Conservation (phyloP, 2,797 vertebrate species). For the Denticeps clupeoides region DNA sequence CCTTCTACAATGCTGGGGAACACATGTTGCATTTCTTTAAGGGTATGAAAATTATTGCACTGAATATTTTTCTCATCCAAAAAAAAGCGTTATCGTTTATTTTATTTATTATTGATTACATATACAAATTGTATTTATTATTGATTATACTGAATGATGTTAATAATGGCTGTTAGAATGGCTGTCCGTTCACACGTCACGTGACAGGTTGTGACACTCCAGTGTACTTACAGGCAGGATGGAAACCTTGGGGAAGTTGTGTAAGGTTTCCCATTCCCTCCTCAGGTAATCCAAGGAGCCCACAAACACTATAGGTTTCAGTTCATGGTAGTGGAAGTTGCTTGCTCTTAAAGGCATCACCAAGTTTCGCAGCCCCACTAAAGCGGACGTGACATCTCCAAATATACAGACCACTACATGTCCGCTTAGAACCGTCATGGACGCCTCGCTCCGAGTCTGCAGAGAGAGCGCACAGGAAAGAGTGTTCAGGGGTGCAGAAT, state of each 20-base stretch:
- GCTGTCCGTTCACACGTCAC: background rate
- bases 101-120: too few species aligned
- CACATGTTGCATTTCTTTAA: too few species aligned
- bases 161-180: background rate
- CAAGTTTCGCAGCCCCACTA: conserved; percentile 96
- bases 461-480: conserved; percentile 24
- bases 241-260: conserved; percentile 98
- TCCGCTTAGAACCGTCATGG: conserved; percentile 97
- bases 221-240: conserved; percentile 90
- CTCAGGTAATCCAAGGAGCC: conserved; percentile 94
- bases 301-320: conserved; percentile 97
- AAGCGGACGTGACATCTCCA: conserved; percentile 91
- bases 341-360: conserved; percentile 99
- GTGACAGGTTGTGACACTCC: background rate
- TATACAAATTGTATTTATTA: too few species aligned
- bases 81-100: too few species aligned
- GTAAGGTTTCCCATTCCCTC: conserved; percentile 96
- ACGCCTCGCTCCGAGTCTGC: conserved; percentile 96
- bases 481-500: background rate
- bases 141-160: too few species aligned
- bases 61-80: too few species aligned
- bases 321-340: conserved; percentile 98
- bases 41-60: too few species aligned
- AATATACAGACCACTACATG: conserved; percentile 99
- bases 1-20: too few species aligned